These are phyloP conservation scores for Fissipunctia ypsillon DNA, from an alignment of 2,888 invertebrate species.

Conservation along the genomic window DNA sequence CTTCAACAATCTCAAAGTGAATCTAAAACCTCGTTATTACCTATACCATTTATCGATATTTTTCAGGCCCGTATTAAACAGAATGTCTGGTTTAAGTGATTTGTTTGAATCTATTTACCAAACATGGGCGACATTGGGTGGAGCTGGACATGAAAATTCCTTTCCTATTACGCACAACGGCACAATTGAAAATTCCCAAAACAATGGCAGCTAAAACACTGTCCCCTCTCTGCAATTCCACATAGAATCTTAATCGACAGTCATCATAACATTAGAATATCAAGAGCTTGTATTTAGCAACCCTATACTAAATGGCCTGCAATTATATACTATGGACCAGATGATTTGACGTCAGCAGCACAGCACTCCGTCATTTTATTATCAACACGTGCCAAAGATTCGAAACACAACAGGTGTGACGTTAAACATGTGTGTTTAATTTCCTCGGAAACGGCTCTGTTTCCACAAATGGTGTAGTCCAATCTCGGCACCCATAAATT, in stretches of 20 bases:
- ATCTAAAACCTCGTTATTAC: not conserved
- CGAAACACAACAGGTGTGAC: conserved; percentile 41
- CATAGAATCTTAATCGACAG: not conserved
- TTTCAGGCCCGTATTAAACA: not conserved
- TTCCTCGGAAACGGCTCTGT: not conserved
- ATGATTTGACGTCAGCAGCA: conserved; percentile 39
- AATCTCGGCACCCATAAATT: too few species aligned
- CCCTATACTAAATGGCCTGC: conserved; percentile 27
- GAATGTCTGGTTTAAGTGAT: not conserved
- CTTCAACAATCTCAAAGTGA: not conserved
- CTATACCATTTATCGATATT: not conserved
- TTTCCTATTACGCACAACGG: not conserved
- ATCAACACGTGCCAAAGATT: conserved; percentile 54
- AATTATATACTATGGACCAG: conserved; percentile 36
- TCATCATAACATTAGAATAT: conserved; percentile 1
- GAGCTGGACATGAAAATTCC: not conserved
- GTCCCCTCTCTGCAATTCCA: not conserved
- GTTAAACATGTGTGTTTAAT: conserved; percentile 9
- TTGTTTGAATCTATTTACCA: not conserved
- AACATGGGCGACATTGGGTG: not conserved
- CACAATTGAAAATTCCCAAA: not conserved
- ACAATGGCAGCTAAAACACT: not conserved
- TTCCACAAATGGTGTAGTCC: too few species aligned
- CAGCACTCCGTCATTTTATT: conserved; percentile 43
- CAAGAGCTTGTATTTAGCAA: conserved; percentile 28